Base-by-base conservation (phyloP, 2,113 vertebrate genomes). In the Pristiophorus japonicus region DNA sequence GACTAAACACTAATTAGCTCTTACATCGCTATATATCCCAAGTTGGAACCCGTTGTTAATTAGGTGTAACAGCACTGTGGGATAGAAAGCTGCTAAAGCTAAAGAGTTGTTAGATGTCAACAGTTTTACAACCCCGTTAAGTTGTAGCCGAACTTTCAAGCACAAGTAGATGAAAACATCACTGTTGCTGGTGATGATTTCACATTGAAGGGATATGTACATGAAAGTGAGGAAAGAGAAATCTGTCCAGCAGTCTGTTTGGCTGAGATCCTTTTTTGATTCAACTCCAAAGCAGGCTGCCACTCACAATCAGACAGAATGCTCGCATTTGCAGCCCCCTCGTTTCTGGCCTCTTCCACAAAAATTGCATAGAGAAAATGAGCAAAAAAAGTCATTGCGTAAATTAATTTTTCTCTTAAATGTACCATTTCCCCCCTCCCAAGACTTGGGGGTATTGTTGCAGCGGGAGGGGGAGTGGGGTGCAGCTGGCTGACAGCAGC, bases 1-100 rank as follows among this genome's bases (percentile, higher is more conserved):
- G 42, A 66, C 65, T 67, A 45, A 73, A 94, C 63, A 94, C 22
- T 94, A 51, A 94, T 73, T 94, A 94, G 66, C 38, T 94, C 45
- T 30, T 94, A 30, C 42, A 70, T 51, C 51, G n/a, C 42, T 47
- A 34, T 51, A 67, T 67, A 63, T 30, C 73, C 66, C 93, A 34
- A 94, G 93, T 67, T 38, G 1, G 66, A 51, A 94, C 2, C 10
- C 34, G 42, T 27, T 45, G 92, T 67, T 94, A 94, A 94, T 67
- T 38, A 94, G 63, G n/a, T 67, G n/a, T 67, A 30, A 47, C 92
- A 7, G 63, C 92, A 94, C 65, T 45, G 20, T 67, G 38, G 92
- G 92, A 47, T 59, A 20, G 91, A 38, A 63, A 12, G 7, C 90
- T 20, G 30, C 20, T 65, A 12, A 65, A 42, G 16, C 45, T 66